Base-by-base conservation (phyloP, 2,888 invertebrate species). In the Unio pictorum region DNA sequence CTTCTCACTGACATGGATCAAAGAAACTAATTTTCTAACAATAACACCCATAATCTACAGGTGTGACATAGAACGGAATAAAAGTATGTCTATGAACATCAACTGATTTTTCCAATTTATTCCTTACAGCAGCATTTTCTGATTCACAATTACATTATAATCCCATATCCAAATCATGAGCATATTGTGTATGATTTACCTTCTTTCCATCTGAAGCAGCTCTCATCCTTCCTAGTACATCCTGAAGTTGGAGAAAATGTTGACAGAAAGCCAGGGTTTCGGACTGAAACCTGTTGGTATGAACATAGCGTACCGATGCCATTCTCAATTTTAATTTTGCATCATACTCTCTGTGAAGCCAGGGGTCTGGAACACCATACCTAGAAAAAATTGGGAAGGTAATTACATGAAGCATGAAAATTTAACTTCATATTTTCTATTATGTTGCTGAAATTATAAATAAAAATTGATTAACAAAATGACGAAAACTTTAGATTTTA, bases 251-350 rank as follows among this genome's bases (percentile, higher is more conserved):
- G 6, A 95, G 93, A 89, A 98, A 96, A 69, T 91, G 89, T 76
- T 91, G 89, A 77, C 95, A 94, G 91, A 97, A 98, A 5, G 95
- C 94, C 83, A 95, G 94, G 69, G 97, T 91, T 90, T 97, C 97
- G 28, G 94, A 93, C 66, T 97, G 93, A 91, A 98, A 99, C 67
- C 97, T 93, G 87, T 96, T 96, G 0, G 98, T 97, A 91, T 98
- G 97, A 66, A 97, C 94, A 90, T 97, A 97, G 83, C 95, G 93
- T 3, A 98, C 95, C 0, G 98, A 96, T 0, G 96, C 94, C 95
- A 97, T 96, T 84, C 94, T 93, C 55, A 98, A 89, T 74, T 92
- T 92, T 64, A 97, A 90, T 73, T 93, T 93, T 3, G 94, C 92
- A 81, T 96, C 95, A 87, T 93, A 94, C 81, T 90, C 89, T 54